Base-by-base conservation (phyloP, 2,113 vertebrate genomes). In the Tenrec ecaudatus region DNA sequence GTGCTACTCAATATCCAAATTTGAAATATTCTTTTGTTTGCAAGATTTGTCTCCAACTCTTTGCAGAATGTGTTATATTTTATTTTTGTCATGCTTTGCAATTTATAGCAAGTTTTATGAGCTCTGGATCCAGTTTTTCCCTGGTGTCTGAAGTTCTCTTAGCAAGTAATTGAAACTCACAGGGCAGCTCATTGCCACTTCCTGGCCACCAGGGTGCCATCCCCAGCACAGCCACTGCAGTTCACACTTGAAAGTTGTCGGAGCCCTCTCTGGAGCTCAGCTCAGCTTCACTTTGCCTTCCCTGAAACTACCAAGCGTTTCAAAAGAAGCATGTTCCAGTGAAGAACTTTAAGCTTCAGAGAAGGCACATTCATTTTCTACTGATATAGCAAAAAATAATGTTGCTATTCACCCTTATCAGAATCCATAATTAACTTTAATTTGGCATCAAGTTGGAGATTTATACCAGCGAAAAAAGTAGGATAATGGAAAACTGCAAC, bases 1-100 rank as follows among this genome's bases (percentile, higher is more conserved):
- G 2, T 75, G 15, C 12, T 86, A 31, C 2, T 23, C 6, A 91
- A 15, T 33, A 82, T 27, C 11, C 29, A 19, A 10, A 40, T 75
- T 88, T 94, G 29, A 85, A 79, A 53, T 76, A 66, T 7, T 82
- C 2, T n/a, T 87, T 83, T 23, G 6, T 82, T 91, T 78, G 27
- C 19, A 78, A 47, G 27, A 4, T 36, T 94, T 77, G 58, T 69
- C 6, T 4, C 19, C n/a, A 64, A 31, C 1, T 19, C 22, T 92
- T 78, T 91, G 27, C 17, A 88, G 31, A 95, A 84, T 73, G 16
- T 47, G 19, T 57, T 75, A 7, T 9, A 22, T 25, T 22, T 33
- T 23, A 8, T 33, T 64, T 62, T 8, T 73, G 6, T 38, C 33
- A 76, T 86, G 20, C n/a, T 71, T 71, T 86, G 23, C 27, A 9